These are phyloP conservation scores for Coelinius sp. DNA, from an alignment of 2,888 invertebrate genomes.

Conservation along the genomic window DNA sequence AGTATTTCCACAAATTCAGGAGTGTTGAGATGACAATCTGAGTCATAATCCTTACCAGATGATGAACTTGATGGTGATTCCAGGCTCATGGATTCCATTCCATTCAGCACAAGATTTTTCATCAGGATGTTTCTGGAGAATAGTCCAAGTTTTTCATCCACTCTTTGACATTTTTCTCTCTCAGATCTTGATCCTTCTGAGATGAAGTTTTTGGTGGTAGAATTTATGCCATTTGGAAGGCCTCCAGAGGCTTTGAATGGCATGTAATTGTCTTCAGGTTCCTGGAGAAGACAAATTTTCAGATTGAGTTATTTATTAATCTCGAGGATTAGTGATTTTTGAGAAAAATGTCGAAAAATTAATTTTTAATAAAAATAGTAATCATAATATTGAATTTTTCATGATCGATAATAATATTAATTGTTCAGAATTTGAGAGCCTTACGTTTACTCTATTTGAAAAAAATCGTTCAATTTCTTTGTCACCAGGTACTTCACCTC, in stretches of 20 bases:
- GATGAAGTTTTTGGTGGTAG: neutral
- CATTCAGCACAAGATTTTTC: neutral
- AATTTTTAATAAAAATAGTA: too few relatives aligned
- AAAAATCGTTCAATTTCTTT: too few relatives aligned
- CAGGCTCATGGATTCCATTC: neutral
- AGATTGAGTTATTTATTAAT: too few relatives aligned
- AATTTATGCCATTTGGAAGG: neutral
- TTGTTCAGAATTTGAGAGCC: neutral
- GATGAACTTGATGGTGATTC: neutral
- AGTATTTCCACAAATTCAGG: constrained; percentile 7
- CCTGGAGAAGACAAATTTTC: too few relatives aligned
- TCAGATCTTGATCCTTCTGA: neutral
- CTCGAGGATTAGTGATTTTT: too few relatives aligned
- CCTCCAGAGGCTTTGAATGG: neutral
- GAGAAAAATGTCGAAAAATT: too few relatives aligned
- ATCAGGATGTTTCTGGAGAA: neutral
- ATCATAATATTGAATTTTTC: too few relatives aligned
- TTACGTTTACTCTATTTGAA: too few relatives aligned
- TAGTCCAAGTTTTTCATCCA: neutral
- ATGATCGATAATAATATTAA: too few relatives aligned
- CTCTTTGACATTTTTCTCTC: neutral
- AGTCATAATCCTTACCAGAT: constrained; percentile 31
- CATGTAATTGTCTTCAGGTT: neutral
- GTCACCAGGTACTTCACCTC: neutral
- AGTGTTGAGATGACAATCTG: constrained; percentile 1